phyloP scores from a whole-genome alignment of 2,113 vertebrate species.

The Crotalus horridus region DNA sequence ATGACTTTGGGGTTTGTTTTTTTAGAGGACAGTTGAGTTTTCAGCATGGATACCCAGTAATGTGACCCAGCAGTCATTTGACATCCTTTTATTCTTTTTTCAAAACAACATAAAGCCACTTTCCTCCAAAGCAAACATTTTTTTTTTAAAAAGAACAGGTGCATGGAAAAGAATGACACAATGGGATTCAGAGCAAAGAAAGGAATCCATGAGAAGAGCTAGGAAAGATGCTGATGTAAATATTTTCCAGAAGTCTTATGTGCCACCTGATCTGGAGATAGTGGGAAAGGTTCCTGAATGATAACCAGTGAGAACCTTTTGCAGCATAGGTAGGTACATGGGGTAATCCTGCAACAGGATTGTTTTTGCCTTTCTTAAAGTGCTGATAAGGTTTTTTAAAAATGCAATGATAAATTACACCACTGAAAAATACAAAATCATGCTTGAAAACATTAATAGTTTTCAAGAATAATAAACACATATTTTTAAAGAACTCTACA shows the following conservation, averaged over 20 bases:
- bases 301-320: background rate
- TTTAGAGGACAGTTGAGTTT: background rate
- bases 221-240: background rate
- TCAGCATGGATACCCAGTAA: background rate
- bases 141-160: background rate
- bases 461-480: background rate
- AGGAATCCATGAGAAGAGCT: background rate
- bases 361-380: background rate
- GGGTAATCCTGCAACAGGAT: background rate
- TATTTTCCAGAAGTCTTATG: background rate
- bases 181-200: background rate
- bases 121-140: background rate
- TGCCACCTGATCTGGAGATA: background rate
- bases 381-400: constrained; percentile 1
- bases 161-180: background rate
- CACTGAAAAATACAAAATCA: background rate
- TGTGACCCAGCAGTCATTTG: background rate
- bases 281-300: background rate
- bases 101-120: background rate
- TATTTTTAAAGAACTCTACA: background rate
- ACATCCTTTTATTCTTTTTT: background rate
- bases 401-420: background rate
- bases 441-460: background rate
- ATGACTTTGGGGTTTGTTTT: background rate
- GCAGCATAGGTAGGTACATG: background rate